phyloP scores from a whole-genome alignment of 2,113 vertebrate genomes.

The Lasiurus cinereus region DNA sequence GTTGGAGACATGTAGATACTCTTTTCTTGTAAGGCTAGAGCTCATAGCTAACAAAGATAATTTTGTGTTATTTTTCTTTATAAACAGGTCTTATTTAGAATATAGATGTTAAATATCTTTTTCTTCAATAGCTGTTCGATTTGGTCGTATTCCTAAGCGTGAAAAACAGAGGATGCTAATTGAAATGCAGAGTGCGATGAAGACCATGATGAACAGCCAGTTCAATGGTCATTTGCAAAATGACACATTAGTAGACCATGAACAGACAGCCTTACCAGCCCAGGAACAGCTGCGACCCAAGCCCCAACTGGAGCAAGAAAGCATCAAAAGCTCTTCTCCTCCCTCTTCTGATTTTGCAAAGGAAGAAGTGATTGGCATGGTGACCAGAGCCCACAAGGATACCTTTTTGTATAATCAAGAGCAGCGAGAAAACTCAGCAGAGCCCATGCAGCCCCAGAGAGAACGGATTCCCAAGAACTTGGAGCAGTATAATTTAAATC shows the following conservation, averaged over 20 bases:
- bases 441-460: constrained; percentile 82
- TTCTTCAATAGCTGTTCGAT: constrained; percentile 93
- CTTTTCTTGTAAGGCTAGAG: background rate
- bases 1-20: background rate
- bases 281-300: constrained; percentile 87
- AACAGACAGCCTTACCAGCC: constrained; percentile 79
- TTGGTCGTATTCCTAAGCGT: constrained; percentile 98
- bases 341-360: constrained; percentile 92
- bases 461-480: constrained; percentile 83
- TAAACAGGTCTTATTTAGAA: constrained; percentile 43
- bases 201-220: constrained; percentile 96
- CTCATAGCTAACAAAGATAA: background rate
- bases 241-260: constrained; percentile 86
- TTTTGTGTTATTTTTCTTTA: constrained; percentile 30
- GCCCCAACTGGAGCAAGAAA: constrained; percentile 86
- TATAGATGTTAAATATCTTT: constrained; percentile 51
- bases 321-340: constrained; percentile 84
- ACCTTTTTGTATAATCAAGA: constrained; percentile 93
- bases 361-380: constrained; percentile 90
- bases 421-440: constrained; percentile 83
- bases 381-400: constrained; percentile 90
- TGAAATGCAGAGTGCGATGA: constrained; percentile 99
- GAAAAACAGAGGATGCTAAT: constrained; percentile 99
- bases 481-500: constrained; percentile 87
- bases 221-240: constrained; percentile 87